Evolutionary conservation across 2,888 invertebrate species (phyloP).

Genomic region (Andrena minutula): DNA sequence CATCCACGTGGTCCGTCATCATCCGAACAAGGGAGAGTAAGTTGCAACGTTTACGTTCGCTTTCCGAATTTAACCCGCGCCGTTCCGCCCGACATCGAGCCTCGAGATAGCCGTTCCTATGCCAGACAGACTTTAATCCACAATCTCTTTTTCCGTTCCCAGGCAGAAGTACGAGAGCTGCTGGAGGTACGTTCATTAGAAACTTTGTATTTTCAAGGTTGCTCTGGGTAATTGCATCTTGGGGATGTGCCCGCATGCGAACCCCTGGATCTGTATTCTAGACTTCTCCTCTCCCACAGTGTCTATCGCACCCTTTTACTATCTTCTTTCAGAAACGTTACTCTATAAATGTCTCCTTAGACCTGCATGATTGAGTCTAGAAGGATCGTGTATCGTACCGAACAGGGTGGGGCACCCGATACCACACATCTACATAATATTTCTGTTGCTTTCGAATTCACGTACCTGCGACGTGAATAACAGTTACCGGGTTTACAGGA

Average conservation of each 20-base stretch:
- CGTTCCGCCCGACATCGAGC: background rate
- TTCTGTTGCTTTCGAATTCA: no score
- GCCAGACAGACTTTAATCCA: conserved; percentile 52
- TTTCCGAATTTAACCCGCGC: background rate
- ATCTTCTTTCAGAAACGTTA: conserved; percentile 24
- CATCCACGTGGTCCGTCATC: conserved; percentile 94
- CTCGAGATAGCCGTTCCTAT: background rate
- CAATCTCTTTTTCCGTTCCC: conserved; percentile 83
- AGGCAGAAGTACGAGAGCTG: conserved; percentile 92
- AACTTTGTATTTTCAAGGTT: conserved; percentile 69
- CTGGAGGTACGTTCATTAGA: conserved; percentile 89
- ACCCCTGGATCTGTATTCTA: conserved; percentile 43
- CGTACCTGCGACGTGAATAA: no score
- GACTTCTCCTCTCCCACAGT: conserved; percentile 41
- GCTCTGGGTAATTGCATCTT: conserved; percentile 72
- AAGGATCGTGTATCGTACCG: background rate
- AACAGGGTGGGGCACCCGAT: background rate
- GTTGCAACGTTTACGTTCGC: conserved; percentile 79
- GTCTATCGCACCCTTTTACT: conserved; percentile 28
- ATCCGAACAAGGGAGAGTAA: conserved; percentile 92
- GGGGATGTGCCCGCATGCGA: conserved; percentile 70
- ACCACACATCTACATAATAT: no score
- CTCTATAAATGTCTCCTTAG: background rate
- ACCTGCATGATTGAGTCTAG: conserved; percentile 48
- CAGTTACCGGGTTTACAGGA: no score